Percentiles rank a stretch among this genome's conserved stretches.
These are phyloP conservation scores for Zonotrichia leucophrys DNA, from an alignment of 2,113 vertebrate genomes.

Conservation along the genomic window DNA sequence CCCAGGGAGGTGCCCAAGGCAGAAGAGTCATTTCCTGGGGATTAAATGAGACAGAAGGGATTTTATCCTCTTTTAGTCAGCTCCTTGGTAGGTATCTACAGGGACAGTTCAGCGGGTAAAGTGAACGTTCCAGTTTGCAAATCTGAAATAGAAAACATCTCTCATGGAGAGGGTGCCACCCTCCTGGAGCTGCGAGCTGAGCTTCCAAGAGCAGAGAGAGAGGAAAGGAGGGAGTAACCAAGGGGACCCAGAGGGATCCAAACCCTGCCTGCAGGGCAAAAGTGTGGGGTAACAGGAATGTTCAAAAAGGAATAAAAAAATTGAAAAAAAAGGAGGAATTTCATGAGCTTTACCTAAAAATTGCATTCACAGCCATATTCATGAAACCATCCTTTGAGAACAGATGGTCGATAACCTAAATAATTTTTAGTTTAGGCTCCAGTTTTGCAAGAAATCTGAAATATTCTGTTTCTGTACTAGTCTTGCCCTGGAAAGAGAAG, in stretches of 20 bases:
- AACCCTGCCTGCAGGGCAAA: not conserved
- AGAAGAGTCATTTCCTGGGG: no score
- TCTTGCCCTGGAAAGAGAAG: not conserved
- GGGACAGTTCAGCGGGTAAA: not conserved
- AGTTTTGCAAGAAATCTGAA: not conserved
- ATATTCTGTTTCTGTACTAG: not conserved
- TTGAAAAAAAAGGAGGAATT: fast-evolving
- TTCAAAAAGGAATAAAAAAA: not conserved
- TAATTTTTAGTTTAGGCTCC: not conserved
- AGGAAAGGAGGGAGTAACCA: not conserved
- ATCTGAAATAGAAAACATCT: not conserved
- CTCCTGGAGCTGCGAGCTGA: fast-evolving
- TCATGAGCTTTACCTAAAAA: not conserved
- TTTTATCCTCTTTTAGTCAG: not conserved
- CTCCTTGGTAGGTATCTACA: fast-evolving
- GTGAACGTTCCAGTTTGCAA: not conserved
- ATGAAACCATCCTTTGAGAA: not conserved
- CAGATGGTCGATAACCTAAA: not conserved
- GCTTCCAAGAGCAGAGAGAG: not conserved
- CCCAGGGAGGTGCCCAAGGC: not conserved
- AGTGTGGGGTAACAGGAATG: fast-evolving
- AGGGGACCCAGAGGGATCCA: not conserved
- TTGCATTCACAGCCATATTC: not conserved
- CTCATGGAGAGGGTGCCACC: not conserved
- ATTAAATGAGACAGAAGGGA: fast-evolving